A percentile compares a stretch with the other conserved stretches of the same genome.
These are phyloP conservation scores for Melieria crassipennis DNA, from an alignment of 2,888 invertebrate species.

Conservation along the genomic window DNA sequence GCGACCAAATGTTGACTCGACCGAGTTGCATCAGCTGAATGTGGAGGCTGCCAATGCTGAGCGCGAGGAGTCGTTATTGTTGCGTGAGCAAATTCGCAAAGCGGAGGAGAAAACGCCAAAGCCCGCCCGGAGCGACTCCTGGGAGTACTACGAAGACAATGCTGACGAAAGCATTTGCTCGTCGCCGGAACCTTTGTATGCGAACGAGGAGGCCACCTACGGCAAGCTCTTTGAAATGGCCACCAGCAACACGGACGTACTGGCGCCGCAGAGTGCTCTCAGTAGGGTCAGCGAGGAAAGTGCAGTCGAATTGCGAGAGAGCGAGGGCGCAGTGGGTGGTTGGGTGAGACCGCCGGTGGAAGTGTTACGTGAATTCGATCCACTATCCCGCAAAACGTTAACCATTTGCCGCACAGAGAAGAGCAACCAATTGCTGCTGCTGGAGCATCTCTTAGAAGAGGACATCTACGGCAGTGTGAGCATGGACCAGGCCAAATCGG, in stretches of 20 bases:
- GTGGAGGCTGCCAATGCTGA: slow-evolving; percentile 49
- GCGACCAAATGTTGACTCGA: slow-evolving; percentile 56
- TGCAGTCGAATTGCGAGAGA: neutral
- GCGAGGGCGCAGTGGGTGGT: slow-evolving; percentile 53
- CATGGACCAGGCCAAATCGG: slow-evolving; percentile 55
- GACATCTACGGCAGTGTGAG: slow-evolving; percentile 74
- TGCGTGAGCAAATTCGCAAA: slow-evolving; percentile 50
- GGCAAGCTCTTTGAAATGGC: slow-evolving; percentile 63
- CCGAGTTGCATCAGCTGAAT: slow-evolving; percentile 55
- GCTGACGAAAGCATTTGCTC: slow-evolving; percentile 41
- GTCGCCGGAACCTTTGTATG: slow-evolving; percentile 63
- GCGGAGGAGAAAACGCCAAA: slow-evolving; percentile 55
- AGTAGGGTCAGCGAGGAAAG: neutral
- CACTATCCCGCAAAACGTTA: slow-evolving; percentile 58
- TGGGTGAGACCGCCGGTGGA: slow-evolving; percentile 61
- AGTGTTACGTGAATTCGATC: slow-evolving; percentile 81
- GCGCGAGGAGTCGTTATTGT: slow-evolving; percentile 54
- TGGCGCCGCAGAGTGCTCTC: slow-evolving; percentile 50
- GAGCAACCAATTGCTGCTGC: slow-evolving; percentile 72
- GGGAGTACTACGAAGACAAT: slow-evolving; percentile 60
- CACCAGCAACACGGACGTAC: slow-evolving; percentile 52
- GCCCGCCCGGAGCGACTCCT: slow-evolving; percentile 64
- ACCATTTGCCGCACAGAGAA: slow-evolving; percentile 58
- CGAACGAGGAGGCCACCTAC: slow-evolving; percentile 63
- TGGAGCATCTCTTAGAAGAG: slow-evolving; percentile 75